Conservation (phyloP, 2,113 vertebrate genomes). For the Gallinago paraguaiae region DNA sequence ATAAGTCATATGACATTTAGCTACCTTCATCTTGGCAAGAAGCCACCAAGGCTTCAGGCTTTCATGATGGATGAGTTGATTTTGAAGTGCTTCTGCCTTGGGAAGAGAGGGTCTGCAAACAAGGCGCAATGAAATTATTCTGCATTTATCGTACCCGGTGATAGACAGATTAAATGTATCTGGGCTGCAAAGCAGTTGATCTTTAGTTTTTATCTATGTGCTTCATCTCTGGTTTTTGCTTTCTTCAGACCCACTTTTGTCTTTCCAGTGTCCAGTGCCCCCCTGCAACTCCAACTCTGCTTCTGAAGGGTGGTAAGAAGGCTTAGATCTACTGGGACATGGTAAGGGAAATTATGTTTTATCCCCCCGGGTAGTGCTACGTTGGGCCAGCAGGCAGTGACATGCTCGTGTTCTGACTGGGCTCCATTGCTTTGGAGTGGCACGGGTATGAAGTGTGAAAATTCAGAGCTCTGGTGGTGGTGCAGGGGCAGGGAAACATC, state of each 20-base stretch:
- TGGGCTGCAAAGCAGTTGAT: background rate
- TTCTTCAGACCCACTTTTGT: background rate
- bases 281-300: background rate
- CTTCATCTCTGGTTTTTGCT: background rate
- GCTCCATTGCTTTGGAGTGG: background rate
- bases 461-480: background rate
- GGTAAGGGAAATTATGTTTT: background rate
- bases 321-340: background rate
- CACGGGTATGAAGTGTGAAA: background rate
- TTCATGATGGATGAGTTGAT: background rate
- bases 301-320: background rate
- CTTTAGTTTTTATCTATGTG: background rate
- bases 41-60: background rate
- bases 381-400: background rate
- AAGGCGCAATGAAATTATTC: background rate
- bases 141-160: background rate
- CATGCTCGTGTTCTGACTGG: fast-evolving
- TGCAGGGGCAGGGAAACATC: background rate
- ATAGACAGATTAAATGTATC: background rate
- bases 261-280: background rate
- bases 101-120: background rate
- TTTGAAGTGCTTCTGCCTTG: background rate
- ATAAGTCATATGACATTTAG: background rate
- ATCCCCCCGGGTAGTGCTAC: background rate
- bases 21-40: slow-evolving; percentile 8